phyloP scores from a whole-genome alignment of 1,140 invertebrate species.

The Oncopodura yosiiana region DNA sequence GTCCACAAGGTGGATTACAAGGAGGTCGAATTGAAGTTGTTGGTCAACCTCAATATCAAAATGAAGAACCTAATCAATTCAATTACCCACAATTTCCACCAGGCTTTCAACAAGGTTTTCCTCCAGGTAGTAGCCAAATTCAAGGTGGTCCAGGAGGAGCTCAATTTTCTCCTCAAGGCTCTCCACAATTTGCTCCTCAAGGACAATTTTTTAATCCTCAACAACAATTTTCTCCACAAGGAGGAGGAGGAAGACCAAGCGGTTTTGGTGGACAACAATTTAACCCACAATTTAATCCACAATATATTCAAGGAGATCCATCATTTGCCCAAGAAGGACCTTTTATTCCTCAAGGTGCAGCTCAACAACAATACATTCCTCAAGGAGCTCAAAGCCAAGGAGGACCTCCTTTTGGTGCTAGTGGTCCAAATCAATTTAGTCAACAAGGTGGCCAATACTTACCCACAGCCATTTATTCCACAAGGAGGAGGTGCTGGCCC shows the following conservation, averaged over 20 bases:
- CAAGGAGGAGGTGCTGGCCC: too few relatives aligned
- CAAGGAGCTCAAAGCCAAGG: constrained; percentile 2
- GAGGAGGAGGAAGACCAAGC: constrained; percentile 1
- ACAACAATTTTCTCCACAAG: not conserved
- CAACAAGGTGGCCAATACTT: too few relatives aligned
- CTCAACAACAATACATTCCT: constrained; percentile 6
- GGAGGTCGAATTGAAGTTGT: not conserved
- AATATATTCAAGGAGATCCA: too few relatives aligned
- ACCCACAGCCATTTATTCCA: too few relatives aligned
- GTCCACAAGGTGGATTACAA: constrained; percentile 13
- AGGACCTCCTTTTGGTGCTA: too few relatives aligned
- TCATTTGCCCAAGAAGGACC: too few relatives aligned
- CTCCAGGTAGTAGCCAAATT: constrained; percentile 1
- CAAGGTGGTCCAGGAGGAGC: constrained; percentile 4
- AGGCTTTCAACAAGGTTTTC: constrained; percentile 5
- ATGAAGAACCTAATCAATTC: constrained; percentile 13
- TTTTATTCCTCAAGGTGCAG: too few relatives aligned
- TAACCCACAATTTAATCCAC: not conserved
- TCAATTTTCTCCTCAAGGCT: not conserved
- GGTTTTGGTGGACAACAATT: not conserved
- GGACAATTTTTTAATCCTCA: not conserved
- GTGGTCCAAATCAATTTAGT: too few relatives aligned
- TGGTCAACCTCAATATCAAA: not conserved
- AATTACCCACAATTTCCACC: constrained; percentile 8
- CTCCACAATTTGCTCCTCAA: not conserved